Evolutionary conservation across 2,888 invertebrate genomes (phyloP).

Genomic region (Drosophila anomalata): DNA sequence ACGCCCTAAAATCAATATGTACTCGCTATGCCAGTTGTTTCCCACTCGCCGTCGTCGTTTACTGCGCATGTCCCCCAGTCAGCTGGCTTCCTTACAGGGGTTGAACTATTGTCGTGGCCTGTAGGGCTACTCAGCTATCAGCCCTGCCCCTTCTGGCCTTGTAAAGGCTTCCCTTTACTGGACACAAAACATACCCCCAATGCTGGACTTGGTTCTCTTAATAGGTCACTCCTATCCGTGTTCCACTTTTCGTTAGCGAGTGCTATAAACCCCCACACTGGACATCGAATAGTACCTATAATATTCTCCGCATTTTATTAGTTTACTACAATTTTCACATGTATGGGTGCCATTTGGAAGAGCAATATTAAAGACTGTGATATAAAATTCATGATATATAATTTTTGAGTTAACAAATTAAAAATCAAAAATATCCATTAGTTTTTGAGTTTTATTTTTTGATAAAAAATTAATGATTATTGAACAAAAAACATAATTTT

Average conservation of each 20-base stretch:
- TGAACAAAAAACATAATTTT: too few species aligned
- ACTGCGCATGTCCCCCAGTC: slow-evolving; percentile 26
- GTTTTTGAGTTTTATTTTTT: too few species aligned
- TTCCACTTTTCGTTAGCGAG: background rate
- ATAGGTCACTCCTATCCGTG: background rate
- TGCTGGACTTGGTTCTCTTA: background rate
- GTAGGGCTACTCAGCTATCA: background rate
- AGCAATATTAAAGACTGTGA: background rate
- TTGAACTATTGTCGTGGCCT: background rate
- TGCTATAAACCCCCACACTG: background rate
- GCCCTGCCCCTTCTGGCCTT: too few species aligned
- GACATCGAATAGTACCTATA: too few species aligned
- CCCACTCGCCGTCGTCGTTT: background rate
- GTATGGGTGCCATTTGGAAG: background rate
- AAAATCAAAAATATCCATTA: too few species aligned
- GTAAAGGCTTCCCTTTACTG: too few species aligned
- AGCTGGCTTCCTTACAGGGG: slow-evolving; percentile 20
- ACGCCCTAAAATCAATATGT: slow-evolving; percentile 39
- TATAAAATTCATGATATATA: background rate
- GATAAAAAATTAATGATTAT: too few species aligned
- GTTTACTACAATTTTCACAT: background rate
- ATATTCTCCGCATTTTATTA: background rate
- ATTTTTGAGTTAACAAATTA: too few species aligned
- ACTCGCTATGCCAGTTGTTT: slow-evolving; percentile 11
- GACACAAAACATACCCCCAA: background rate